Base-by-base conservation (phyloP, 2,888 invertebrate species). In the Tetranychus truncatus region DNA sequence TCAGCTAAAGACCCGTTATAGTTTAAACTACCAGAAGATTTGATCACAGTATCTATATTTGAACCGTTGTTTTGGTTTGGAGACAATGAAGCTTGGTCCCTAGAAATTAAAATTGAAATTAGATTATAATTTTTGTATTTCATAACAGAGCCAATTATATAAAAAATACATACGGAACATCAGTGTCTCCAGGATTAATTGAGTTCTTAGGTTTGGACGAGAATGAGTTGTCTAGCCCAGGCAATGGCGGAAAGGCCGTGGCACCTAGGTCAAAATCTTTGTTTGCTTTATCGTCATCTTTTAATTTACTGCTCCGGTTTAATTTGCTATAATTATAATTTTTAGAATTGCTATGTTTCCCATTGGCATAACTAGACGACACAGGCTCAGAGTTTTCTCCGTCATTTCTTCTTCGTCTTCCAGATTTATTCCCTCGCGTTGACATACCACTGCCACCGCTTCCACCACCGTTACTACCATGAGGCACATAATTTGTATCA, bases 1-100 rank as follows among this genome's bases (percentile, higher is more conserved):
- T 72, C 72, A 24, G 72, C 72, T 20, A 72, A 20, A 72, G 24
- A 72, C n/a, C 46, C 46, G 45, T 72, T 72, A 55, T 55, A 55
- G 15, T 55, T 55, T 55, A 55, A 9, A 55, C 55, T 55, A 55
- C 55, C 55, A 55, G 55, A 15, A 55, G 55, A 55, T 55, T 55
- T 55, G 55, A 55, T 55, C 55, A 55, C 55, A 55, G 55, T 1
- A 55, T 34, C 34, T 66, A 66, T 3, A n/a, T 18, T 66, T 20
- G 66, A 66, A 20, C 66, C 20, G 66, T 66, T 66, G 18, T 34
- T 34, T 34, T 34, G 34, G 34, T 34, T 34, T 34, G 34, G 34
- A 34, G 34, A 34, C 34, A 34, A 34, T 34, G 34, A 34, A 34
- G 34, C 34, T 34, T 34, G 34, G 34, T 34, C 34, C 34, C 34